Conservation (phyloP, 23 tunicate genomes). For the Aplidium turbinatum region DNA sequence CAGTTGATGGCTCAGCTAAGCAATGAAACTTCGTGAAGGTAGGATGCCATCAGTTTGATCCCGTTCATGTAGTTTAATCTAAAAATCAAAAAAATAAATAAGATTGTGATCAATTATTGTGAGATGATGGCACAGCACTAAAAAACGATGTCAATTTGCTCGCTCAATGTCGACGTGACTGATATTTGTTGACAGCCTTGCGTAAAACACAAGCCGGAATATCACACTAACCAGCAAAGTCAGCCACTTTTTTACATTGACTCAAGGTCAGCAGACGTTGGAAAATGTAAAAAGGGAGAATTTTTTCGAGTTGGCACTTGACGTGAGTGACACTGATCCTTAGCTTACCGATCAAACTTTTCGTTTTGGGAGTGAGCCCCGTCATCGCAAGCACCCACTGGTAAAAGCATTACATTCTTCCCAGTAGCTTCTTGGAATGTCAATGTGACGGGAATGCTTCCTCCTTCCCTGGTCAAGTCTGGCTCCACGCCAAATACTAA, state of each 20-base stretch:
- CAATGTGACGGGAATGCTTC: slow-evolving; percentile 96
- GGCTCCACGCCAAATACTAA: slow-evolving; percentile 95
- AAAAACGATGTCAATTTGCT: too few species aligned
- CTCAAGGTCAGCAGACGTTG: too few species aligned
- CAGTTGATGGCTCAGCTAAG: neutral
- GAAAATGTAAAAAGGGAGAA: too few species aligned
- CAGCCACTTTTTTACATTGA: too few species aligned
- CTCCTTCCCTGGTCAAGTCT: slow-evolving; percentile 97
- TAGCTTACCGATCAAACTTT: slow-evolving; percentile 88
- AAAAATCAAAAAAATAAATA: slow-evolving; percentile 2
- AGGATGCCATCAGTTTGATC: slow-evolving; percentile 87
- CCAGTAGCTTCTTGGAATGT: slow-evolving; percentile 99
- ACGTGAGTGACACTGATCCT: too few species aligned
- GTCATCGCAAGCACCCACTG: slow-evolving; percentile 97
- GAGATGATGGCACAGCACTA: too few species aligned
- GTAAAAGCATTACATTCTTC: slow-evolving; percentile 93
- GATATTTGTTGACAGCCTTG: too few species aligned
- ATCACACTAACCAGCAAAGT: too few species aligned
- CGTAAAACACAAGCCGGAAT: too few species aligned
- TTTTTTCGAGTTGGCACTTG: too few species aligned
- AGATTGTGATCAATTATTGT: too few species aligned
- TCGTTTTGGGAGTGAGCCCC: slow-evolving; percentile 99
- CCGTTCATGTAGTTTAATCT: slow-evolving; percentile 97
- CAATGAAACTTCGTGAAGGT: slow-evolving; percentile 72
- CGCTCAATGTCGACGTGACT: too few species aligned